These are phyloP conservation scores for Osmerus mordax DNA, from an alignment of 2,113 vertebrate genomes.

Conservation along the genomic window DNA sequence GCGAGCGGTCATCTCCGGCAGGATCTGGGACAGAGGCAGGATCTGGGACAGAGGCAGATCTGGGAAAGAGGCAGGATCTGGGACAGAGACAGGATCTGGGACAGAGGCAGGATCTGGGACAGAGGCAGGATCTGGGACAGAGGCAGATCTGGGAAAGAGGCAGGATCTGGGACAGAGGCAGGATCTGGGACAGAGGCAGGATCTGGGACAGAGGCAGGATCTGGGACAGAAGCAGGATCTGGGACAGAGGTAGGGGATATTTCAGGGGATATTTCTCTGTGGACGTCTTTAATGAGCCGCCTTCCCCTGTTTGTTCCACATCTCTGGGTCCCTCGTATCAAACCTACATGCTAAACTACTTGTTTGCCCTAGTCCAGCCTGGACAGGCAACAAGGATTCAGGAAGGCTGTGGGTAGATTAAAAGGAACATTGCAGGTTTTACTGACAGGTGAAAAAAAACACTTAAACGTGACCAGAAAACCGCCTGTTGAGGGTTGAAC, in stretches of 20 bases:
- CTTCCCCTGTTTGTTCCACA: background rate
- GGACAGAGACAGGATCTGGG: background rate
- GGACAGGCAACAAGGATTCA: background rate
- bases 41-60: too few species aligned
- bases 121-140: too few species aligned
- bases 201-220: background rate
- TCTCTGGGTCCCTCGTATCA: background rate
- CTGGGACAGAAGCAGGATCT: background rate
- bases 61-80: too few species aligned
- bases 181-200: background rate
- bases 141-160: too few species aligned
- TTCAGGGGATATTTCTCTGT: background rate
- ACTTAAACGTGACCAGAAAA: too few species aligned
- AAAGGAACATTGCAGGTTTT: background rate
- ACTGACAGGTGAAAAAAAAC: background rate
- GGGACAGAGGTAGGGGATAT: too few species aligned
- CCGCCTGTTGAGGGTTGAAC: too few species aligned
- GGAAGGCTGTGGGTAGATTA: background rate
- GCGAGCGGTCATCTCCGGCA: too few species aligned
- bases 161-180: too few species aligned
- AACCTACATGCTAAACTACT: background rate
- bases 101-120: background rate
- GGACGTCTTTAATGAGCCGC: background rate
- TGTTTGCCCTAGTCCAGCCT: too few species aligned
- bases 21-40: background rate